Conservation (phyloP, 2,888 invertebrate genomes). For the Polia nebulosa region DNA sequence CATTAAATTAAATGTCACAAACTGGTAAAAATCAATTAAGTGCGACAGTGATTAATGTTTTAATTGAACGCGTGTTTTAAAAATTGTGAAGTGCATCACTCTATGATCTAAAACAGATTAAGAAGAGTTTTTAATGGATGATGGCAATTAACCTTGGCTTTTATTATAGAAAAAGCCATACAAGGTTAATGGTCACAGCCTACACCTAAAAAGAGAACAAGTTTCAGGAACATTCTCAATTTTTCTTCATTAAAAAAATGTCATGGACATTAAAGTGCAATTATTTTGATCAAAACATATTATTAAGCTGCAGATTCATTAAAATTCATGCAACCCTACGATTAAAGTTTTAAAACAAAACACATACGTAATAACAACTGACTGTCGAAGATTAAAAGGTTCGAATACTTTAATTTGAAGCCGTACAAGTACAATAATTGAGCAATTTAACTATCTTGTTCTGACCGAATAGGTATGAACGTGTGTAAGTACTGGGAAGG, state of each 20-base stretch:
- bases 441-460: slow-evolving; percentile 64
- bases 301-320: slow-evolving; percentile 20
- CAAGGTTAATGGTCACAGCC: neutral
- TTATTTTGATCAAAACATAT: slow-evolving; percentile 18
- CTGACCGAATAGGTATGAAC: slow-evolving; percentile 48
- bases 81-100: slow-evolving; percentile 11
- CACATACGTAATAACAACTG: slow-evolving; percentile 4
- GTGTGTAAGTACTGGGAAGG: slow-evolving; percentile 30
- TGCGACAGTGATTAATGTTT: slow-evolving; percentile 55
- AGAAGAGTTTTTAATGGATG: slow-evolving; percentile 17
- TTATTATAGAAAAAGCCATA: slow-evolving; percentile 6
- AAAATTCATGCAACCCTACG: slow-evolving; percentile 4
- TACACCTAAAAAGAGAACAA: slow-evolving; percentile 3
- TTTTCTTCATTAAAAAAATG: slow-evolving; percentile 20
- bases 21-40: slow-evolving; percentile 50
- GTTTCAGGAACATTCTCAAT: neutral
- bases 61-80: slow-evolving; percentile 31
- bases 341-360: slow-evolving; percentile 23
- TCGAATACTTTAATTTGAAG: slow-evolving; percentile 33
- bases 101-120: slow-evolving; percentile 23
- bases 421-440: slow-evolving; percentile 58
- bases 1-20: slow-evolving; percentile 53
- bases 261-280: slow-evolving; percentile 15
- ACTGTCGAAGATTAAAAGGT: slow-evolving; percentile 32
- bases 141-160: slow-evolving; percentile 18